Conservation (phyloP, 1,140 invertebrate genomes). For the Ptiloglossa arizonensis region DNA sequence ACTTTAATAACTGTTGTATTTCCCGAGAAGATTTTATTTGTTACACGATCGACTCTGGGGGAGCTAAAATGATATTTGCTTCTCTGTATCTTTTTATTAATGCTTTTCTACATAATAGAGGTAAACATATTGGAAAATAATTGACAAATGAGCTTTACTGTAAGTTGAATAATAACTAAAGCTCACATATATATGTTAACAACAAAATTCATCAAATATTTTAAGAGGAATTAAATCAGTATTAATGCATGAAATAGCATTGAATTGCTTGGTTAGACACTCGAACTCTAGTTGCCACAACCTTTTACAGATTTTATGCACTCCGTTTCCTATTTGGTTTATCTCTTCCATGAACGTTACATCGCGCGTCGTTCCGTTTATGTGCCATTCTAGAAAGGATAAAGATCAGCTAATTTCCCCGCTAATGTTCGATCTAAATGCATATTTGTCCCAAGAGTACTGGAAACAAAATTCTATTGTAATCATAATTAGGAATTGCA, state of each 20-base stretch:
- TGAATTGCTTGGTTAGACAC: background rate
- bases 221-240: background rate
- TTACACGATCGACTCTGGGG: no score
- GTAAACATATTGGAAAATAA: no score
- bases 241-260: background rate
- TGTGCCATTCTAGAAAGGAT: constrained; percentile 27
- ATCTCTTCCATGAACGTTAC: constrained; percentile 20
- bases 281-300: background rate
- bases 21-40: no score
- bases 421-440: constrained; percentile 58
- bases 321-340: constrained; percentile 10
- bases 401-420: constrained; percentile 57
- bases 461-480: constrained; percentile 38
- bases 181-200: no score
- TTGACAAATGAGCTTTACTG: no score
- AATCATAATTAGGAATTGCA: constrained; percentile 1
- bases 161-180: no score
- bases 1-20: no score
- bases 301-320: constrained; percentile 7
- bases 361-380: constrained; percentile 1
- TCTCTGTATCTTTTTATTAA: no score
- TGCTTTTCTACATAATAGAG: no score
- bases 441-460: constrained; percentile 47
- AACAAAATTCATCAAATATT: no score
- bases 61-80: no score